Conservation (phyloP, 2,113 vertebrate genomes). For the Psammodynastes pulverulentus region DNA sequence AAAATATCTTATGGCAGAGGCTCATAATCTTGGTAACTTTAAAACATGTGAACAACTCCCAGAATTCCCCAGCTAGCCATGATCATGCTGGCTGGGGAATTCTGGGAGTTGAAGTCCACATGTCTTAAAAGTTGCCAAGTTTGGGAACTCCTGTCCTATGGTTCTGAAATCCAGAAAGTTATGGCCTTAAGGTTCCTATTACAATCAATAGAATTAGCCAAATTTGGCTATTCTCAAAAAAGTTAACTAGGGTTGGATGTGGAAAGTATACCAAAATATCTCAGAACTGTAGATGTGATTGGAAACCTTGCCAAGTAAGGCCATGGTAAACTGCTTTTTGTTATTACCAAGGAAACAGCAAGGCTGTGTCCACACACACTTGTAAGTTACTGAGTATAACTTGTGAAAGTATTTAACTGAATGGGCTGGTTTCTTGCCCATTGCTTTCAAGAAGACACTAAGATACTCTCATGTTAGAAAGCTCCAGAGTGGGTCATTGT, state of each 20-base stretch:
- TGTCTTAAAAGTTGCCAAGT: neutral
- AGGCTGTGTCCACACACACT: neutral
- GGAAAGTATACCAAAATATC: neutral
- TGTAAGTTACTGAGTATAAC: neutral
- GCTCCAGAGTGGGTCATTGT: neutral
- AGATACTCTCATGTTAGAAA: neutral
- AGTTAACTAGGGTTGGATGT: neutral
- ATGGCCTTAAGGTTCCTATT: neutral
- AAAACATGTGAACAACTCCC: neutral
- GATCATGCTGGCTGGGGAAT: neutral
- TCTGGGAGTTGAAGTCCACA: neutral
- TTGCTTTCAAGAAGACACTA: neutral
- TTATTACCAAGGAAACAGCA: neutral
- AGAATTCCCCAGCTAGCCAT: neutral
- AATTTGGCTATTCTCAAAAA: neutral
- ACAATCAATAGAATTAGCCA: neutral
- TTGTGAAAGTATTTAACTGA: neutral
- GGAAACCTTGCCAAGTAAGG: neutral
- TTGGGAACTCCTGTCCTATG: neutral
- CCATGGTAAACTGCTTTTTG: neutral
- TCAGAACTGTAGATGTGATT: neutral
- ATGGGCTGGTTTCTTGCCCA: neutral
- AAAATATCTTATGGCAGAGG: neutral
- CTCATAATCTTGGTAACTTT: neutral
- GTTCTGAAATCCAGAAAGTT: neutral